Conservation (phyloP, 2,888 invertebrate species). For the Chymomyza fuscimana region DNA sequence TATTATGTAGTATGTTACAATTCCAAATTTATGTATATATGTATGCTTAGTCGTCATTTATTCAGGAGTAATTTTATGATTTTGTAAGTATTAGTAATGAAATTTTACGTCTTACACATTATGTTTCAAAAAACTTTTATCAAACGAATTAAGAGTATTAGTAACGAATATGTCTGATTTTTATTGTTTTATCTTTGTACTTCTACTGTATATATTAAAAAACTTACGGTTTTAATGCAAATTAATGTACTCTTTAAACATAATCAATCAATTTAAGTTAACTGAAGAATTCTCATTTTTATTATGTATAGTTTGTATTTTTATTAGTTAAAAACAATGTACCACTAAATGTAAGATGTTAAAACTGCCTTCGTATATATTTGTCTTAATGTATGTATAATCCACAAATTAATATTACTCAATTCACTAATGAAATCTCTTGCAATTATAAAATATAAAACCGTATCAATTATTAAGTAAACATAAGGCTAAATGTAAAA, state of each 20-base stretch:
- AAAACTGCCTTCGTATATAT: neutral
- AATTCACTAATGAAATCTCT: conserved; percentile 40
- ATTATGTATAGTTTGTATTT: neutral
- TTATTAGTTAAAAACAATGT: neutral
- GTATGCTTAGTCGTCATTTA: conserved; percentile 7
- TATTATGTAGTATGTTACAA: neutral
- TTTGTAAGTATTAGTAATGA: neutral
- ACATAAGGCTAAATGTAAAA: conserved; percentile 25
- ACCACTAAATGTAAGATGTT: neutral
- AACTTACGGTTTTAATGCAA: conserved; percentile 12
- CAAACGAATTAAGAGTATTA: neutral
- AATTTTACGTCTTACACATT: neutral
- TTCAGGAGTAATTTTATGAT: conserved; percentile 44
- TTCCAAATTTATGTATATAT: conserved; percentile 44
- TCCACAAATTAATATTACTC: neutral
- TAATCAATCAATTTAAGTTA: too few species aligned
- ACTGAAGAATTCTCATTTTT: neutral
- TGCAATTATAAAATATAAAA: conserved; percentile 28
- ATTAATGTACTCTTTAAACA: conserved; percentile 7
- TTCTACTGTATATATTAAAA: conserved; percentile 32
- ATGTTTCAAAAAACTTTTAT: neutral
- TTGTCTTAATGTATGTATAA: neutral
- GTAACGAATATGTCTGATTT: conserved; percentile 15
- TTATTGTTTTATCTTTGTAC: conserved; percentile 11
- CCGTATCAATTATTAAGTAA: conserved; percentile 44